These are phyloP conservation scores for Lepus europaeus DNA, from an alignment of 2,113 vertebrate genomes.

Conservation along the genomic window DNA sequence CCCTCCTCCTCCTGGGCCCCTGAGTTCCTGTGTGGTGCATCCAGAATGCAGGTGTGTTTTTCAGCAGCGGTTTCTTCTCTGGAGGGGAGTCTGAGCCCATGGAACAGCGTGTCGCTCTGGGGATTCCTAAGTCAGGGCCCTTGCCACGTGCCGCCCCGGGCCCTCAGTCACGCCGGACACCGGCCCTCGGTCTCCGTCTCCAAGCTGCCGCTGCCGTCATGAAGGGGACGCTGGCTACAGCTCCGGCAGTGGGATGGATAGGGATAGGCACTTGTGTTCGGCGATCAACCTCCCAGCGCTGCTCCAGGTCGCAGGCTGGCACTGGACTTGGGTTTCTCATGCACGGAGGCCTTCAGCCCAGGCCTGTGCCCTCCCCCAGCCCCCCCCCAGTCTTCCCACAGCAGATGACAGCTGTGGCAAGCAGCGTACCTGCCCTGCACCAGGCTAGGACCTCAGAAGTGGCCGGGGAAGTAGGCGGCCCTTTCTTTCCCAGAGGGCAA, in stretches of 20 bases:
- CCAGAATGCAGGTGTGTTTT: accelerated
- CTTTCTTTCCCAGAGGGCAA: neutral
- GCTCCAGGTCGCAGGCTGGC: neutral
- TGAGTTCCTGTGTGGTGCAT: accelerated
- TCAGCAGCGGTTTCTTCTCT: neutral
- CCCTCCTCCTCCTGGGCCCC: accelerated
- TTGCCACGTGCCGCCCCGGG: neutral
- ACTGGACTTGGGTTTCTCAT: neutral
- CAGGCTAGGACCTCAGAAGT: neutral
- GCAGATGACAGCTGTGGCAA: neutral
- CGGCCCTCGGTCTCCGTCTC: neutral
- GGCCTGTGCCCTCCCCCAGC: accelerated
- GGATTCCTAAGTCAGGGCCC: neutral
- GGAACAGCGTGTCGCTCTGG: neutral
- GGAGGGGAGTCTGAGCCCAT: neutral
- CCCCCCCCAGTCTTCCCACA: neutral
- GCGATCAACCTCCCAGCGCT: neutral
- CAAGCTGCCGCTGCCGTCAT: neutral
- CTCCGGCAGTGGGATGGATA: accelerated
- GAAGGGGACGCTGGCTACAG: accelerated
- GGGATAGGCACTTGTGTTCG: neutral
- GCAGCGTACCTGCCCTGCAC: neutral
- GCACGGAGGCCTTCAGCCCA: neutral
- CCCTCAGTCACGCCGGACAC: neutral
- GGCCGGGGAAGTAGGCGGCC: neutral